phyloP scores from a whole-genome alignment of 2,797 vertebrate species.

The Intellagama lesueurii region DNA sequence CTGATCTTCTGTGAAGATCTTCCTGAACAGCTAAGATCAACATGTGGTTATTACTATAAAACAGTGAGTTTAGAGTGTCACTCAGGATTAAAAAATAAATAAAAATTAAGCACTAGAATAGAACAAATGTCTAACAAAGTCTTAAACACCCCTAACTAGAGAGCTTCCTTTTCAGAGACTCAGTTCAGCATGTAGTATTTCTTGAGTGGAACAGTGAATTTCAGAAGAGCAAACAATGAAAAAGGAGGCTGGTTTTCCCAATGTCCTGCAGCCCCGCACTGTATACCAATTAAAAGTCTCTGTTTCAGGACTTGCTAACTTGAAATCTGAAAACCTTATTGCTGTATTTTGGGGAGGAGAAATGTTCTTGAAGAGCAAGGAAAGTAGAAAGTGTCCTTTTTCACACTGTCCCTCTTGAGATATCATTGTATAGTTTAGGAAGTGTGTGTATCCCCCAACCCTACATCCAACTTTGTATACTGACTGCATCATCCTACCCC shows the following conservation, averaged over 20 bases:
- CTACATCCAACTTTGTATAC: no score
- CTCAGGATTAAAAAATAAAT: background rate
- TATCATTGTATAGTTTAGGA: background rate
- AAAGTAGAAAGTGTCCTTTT: background rate
- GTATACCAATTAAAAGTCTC: background rate
- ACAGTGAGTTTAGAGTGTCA: background rate
- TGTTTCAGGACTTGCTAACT: background rate
- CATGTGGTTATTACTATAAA: background rate
- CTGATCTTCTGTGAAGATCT: slow-evolving; percentile 35
- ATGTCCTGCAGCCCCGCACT: background rate
- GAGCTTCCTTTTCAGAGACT: background rate
- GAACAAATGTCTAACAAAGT: background rate
- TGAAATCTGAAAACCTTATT: background rate
- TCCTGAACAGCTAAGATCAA: slow-evolving; percentile 15
- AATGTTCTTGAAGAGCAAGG: background rate
- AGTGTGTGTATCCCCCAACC: background rate
- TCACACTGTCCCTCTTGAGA: background rate
- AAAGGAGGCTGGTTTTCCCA: background rate
- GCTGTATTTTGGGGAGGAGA: background rate
- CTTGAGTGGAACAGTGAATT: background rate
- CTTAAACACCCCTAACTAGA: no score
- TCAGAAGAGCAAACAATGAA: background rate
- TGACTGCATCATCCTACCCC: no score
- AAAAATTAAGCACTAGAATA: background rate
- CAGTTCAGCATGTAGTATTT: background rate